phyloP scores from a whole-genome alignment of 2,797 vertebrate genomes.

The Vespertilio murinus region DNA sequence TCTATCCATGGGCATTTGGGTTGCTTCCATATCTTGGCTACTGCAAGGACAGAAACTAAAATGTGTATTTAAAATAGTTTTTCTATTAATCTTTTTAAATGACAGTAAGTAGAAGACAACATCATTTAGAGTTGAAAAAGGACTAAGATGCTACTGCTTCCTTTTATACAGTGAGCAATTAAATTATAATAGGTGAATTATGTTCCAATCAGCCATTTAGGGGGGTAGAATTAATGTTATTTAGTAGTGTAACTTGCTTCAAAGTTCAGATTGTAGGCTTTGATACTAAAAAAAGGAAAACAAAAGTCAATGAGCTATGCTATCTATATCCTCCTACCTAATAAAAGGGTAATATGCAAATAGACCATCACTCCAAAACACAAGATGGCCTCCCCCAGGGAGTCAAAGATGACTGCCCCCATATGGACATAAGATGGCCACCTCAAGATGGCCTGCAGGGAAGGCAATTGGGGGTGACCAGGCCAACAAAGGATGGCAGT shows the following conservation, averaged over 20 bases:
- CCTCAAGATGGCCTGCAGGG: too few species aligned
- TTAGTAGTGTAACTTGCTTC: neutral
- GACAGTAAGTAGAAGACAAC: neutral
- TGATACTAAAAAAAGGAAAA: conserved; percentile 1
- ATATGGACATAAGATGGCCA: too few species aligned
- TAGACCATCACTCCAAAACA: too few species aligned
- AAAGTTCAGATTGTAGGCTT: neutral
- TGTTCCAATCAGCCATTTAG: neutral
- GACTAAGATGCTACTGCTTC: neutral
- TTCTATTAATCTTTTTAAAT: neutral
- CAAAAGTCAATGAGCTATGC: neutral
- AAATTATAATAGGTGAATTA: neutral
- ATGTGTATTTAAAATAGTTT: neutral
- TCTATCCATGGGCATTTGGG: neutral
- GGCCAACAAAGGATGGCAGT: too few species aligned
- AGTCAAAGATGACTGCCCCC: too few species aligned
- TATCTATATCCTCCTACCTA: neutral
- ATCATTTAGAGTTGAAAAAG: neutral
- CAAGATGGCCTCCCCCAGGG: too few species aligned
- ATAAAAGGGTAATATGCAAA: too few species aligned
- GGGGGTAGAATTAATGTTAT: neutral
- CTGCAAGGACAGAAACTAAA: neutral
- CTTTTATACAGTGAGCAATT: neutral
- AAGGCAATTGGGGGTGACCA: too few species aligned
- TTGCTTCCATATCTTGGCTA: neutral